Evolutionary conservation across 2,797 vertebrate genomes (phyloP).

Genomic region (Sorex maritimensis): DNA sequence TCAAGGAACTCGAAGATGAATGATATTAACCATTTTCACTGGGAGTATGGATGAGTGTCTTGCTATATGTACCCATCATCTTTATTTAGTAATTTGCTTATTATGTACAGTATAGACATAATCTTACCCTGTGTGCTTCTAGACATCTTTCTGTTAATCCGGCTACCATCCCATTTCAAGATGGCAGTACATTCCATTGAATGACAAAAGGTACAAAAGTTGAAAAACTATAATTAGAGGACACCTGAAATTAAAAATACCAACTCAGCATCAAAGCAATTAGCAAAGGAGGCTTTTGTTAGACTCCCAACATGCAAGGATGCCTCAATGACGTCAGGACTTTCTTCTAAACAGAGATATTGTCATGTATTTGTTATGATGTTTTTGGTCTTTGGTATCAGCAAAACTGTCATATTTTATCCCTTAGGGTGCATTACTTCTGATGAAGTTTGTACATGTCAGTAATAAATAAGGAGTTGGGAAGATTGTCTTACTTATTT

Average conservation of each 20-base stretch:
- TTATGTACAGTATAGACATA: neutral
- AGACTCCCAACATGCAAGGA: neutral
- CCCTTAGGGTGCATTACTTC: neutral
- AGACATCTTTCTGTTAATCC: neutral
- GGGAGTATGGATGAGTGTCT: neutral
- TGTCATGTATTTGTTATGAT: neutral
- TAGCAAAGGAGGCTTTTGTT: neutral
- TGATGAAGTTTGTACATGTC: neutral
- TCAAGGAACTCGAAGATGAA: neutral
- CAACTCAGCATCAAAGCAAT: constrained; percentile 19
- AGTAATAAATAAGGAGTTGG: neutral
- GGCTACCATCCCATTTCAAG: neutral
- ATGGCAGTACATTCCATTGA: neutral
- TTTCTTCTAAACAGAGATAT: constrained; percentile 10
- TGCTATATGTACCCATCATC: neutral
- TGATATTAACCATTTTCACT: neutral
- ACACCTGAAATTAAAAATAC: constrained; percentile 51
- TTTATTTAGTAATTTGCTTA: constrained; percentile 18
- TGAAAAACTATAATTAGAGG: constrained; percentile 21
- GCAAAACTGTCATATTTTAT: constrained; percentile 42
- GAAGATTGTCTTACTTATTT: constrained; percentile 32
- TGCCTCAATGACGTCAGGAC: neutral
- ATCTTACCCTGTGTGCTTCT: constrained; percentile 19
- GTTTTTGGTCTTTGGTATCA: constrained; percentile 22
- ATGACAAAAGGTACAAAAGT: constrained; percentile 18